These are phyloP conservation scores for Temnothorax rugatulus DNA, from an alignment of 2,888 invertebrate species.

Conservation along the genomic window DNA sequence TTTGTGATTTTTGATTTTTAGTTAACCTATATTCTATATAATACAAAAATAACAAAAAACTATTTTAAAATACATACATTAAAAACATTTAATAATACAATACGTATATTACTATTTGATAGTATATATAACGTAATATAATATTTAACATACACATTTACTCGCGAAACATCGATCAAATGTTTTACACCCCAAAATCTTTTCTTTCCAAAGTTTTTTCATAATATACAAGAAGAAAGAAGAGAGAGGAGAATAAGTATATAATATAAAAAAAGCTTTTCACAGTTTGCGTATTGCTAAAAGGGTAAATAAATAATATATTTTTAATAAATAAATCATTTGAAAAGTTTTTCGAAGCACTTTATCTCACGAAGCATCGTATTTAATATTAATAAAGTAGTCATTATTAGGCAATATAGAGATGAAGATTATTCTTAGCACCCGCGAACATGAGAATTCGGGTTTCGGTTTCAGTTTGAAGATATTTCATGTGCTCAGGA, in stretches of 20 bases:
- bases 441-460: background rate
- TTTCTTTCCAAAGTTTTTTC: background rate
- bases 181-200: background rate
- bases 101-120: background rate
- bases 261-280: background rate
- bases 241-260: background rate
- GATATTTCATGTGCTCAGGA: constrained; percentile 22
- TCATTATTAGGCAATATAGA: background rate
- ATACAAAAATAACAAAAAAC: background rate
- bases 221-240: background rate
- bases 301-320: background rate
- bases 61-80: background rate
- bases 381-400: background rate
- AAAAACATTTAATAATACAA: background rate
- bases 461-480: background rate
- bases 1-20: background rate
- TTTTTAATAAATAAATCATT: background rate
- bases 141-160: background rate
- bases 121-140: constrained; percentile 4
- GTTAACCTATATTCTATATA: background rate
- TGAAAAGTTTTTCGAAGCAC: background rate
- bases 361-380: background rate
- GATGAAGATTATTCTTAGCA: background rate
- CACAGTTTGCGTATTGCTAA: background rate
- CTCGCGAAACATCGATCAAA: background rate